Evolutionary conservation across 2,797 vertebrate species (phyloP).

Genomic region (Takifugu rubripes): DNA sequence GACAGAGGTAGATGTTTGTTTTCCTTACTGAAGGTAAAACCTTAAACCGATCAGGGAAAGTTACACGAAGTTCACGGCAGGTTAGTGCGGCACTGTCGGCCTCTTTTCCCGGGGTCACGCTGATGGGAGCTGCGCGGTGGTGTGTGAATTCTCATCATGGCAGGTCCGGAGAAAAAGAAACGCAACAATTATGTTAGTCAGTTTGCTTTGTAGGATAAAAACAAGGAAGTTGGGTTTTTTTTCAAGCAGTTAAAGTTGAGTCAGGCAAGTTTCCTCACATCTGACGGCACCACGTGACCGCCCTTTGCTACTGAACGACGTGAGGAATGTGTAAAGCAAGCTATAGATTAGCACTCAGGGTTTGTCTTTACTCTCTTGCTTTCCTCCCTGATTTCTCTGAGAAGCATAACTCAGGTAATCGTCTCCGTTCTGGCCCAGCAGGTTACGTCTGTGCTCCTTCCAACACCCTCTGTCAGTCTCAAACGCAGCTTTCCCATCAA

Average conservation of each 20-base stretch:
- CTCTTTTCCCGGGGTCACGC: neutral
- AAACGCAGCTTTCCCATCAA: neutral
- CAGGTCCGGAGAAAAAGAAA: too few relatives aligned
- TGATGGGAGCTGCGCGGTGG: too few relatives aligned
- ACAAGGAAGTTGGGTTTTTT: slow-evolving; percentile 5
- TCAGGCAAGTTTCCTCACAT: slow-evolving; percentile 51
- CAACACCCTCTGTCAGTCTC: slow-evolving; percentile 26
- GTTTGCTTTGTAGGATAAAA: neutral
- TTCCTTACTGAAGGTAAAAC: slow-evolving; percentile 6
- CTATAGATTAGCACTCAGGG: neutral
- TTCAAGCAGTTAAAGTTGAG: slow-evolving; percentile 1
- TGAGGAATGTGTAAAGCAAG: slow-evolving; percentile 44
- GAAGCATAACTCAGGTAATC: too few relatives aligned
- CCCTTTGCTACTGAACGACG: slow-evolving; percentile 12
- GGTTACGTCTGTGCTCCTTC: slow-evolving; percentile 9
- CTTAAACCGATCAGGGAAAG: neutral
- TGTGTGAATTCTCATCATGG: neutral
- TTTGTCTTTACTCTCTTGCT: neutral
- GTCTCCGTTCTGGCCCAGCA: neutral
- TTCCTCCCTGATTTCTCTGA: neutral
- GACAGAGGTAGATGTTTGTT: slow-evolving; percentile 66
- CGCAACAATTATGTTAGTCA: too few relatives aligned
- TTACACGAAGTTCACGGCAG: neutral
- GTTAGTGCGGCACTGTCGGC: slow-evolving; percentile 4
- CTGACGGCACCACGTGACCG: slow-evolving; percentile 4